phyloP scores from a whole-genome alignment of 2,797 vertebrate genomes.

The Rhinogobio ventralis region DNA sequence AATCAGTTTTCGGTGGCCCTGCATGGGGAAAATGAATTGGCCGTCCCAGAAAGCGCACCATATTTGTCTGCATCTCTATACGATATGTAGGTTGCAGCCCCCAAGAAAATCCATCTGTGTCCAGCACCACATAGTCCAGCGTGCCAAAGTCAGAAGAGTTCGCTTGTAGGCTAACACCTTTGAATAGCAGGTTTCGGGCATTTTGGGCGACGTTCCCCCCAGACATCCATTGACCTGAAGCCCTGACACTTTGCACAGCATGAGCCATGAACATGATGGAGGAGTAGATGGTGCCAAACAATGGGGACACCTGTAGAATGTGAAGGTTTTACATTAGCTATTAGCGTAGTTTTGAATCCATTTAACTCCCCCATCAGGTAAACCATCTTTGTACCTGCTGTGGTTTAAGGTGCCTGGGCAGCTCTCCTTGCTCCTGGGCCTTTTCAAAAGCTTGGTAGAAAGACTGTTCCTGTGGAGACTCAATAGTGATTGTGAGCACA shows the following conservation, averaged over 20 bases:
- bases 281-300: slow-evolving; percentile 85
- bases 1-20: slow-evolving; percentile 73
- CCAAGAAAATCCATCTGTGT: slow-evolving; percentile 78
- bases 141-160: slow-evolving; percentile 71
- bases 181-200: slow-evolving; percentile 72
- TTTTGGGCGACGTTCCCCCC: slow-evolving; percentile 74
- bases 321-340: not conserved
- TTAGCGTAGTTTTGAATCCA: not conserved
- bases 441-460: slow-evolving; percentile 79
- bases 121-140: slow-evolving; percentile 79
- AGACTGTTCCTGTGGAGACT: slow-evolving; percentile 70
- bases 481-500: slow-evolving; percentile 80
- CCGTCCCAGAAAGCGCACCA: slow-evolving; percentile 76
- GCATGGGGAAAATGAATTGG: slow-evolving; percentile 79
- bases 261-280: slow-evolving; percentile 81
- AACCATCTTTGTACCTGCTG: slow-evolving; percentile 70
- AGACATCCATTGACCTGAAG: slow-evolving; percentile 73
- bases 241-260: slow-evolving; percentile 70
- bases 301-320: slow-evolving; percentile 78
- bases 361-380: not conserved
- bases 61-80: slow-evolving; percentile 75
- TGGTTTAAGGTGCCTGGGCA: slow-evolving; percentile 69
- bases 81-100: slow-evolving; percentile 78
- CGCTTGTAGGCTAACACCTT: slow-evolving; percentile 82
- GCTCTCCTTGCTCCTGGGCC: slow-evolving; percentile 76